A percentile compares a stretch with the other conserved stretches of the same genome.
Evolutionary conservation across 2,113 vertebrate species (phyloP).

Genomic region (Vombatus ursinus): DNA sequence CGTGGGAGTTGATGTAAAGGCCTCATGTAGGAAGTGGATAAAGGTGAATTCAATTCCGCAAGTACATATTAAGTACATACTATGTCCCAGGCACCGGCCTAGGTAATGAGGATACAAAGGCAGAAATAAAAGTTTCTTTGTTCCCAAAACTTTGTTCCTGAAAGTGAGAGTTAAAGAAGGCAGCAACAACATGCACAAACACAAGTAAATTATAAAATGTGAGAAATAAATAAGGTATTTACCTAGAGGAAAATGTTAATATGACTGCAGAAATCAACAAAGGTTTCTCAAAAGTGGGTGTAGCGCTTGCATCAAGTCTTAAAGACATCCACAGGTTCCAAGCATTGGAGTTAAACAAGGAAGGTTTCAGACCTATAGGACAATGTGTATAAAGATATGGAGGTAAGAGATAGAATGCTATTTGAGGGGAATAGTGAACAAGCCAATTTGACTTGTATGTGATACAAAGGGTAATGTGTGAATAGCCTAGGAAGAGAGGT

Average conservation of each 20-base stretch:
- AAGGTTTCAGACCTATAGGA: not conserved
- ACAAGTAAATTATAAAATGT: not conserved
- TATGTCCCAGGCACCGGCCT: not conserved
- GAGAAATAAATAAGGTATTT: not conserved
- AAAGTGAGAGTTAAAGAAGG: not conserved
- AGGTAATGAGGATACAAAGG: too few relatives aligned
- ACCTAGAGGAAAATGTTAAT: not conserved
- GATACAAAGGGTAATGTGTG: not conserved
- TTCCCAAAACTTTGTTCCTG: too few relatives aligned
- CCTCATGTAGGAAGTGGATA: not conserved
- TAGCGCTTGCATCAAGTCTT: not conserved
- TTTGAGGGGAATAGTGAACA: not conserved
- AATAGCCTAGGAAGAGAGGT: not conserved
- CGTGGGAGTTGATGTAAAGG: not conserved
- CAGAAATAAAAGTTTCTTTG: too few relatives aligned
- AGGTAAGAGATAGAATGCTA: not conserved
- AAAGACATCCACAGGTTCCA: not conserved
- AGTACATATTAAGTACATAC: not conserved
- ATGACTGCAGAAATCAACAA: not conserved
- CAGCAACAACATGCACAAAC: not conserved
- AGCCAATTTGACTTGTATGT: not conserved
- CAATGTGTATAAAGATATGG: not conserved
- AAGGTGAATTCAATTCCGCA: not conserved
- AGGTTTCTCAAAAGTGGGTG: not conserved
- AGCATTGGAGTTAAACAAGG: not conserved